These are phyloP conservation scores for Sinocyclocheilus maitianheensis DNA, from an alignment of 2,113 vertebrate species.

Conservation along the genomic window DNA sequence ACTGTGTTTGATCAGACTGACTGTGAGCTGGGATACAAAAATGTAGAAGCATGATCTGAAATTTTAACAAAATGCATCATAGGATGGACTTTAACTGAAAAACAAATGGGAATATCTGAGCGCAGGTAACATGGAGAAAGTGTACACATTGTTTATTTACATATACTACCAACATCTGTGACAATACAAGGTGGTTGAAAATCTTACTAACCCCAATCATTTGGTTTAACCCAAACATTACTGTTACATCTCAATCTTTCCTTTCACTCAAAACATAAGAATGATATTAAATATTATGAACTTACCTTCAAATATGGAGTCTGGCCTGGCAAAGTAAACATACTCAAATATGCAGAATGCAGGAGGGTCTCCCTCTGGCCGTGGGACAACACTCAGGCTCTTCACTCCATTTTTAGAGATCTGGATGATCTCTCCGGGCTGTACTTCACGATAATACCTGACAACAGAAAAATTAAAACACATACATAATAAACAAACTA, in stretches of 20 bases:
- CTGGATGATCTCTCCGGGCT: conserved; percentile 96
- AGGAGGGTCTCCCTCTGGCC: conserved; percentile 81
- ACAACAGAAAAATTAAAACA: conserved; percentile 18
- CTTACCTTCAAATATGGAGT: conserved; percentile 97
- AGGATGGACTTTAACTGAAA: not conserved
- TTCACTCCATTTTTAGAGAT: conserved; percentile 86
- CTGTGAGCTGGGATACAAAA: not conserved
- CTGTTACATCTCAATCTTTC: not conserved
- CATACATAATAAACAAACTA: conserved; percentile 8
- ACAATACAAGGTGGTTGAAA: not conserved
- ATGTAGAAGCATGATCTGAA: not conserved
- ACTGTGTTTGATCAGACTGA: not conserved
- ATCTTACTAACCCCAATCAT: not conserved
- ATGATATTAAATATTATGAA: not conserved
- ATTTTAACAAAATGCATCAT: not conserved
- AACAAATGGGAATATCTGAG: not conserved
- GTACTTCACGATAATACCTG: conserved; percentile 93
- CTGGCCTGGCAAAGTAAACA: conserved; percentile 97
- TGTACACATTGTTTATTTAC: no score
- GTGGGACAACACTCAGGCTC: conserved; percentile 83
- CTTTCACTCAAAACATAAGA: not conserved
- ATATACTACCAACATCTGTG: not conserved
- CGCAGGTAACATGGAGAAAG: not conserved
- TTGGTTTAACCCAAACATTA: not conserved
- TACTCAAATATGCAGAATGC: conserved; percentile 99